Conservation (phyloP, 2,888 invertebrate genomes). For the Meta bourneti region DNA sequence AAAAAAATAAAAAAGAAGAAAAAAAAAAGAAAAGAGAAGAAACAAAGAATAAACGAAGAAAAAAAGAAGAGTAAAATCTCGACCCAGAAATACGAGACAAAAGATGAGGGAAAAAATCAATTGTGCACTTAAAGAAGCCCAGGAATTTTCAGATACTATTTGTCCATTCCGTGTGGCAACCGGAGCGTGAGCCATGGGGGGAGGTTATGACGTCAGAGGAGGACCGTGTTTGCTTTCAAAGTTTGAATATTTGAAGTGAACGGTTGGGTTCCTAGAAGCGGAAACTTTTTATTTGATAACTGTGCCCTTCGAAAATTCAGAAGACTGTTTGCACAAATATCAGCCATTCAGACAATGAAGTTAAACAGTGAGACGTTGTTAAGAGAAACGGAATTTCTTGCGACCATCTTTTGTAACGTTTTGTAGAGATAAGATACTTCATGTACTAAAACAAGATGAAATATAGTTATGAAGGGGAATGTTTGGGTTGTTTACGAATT, state of each 20-base stretch:
- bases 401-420: background rate
- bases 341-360: background rate
- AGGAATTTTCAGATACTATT: background rate
- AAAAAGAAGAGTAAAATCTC: background rate
- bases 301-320: background rate
- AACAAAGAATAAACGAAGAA: background rate
- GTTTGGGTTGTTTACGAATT: too few species aligned
- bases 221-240: background rate
- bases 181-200: background rate
- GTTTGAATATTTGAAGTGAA: background rate
- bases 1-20: background rate
- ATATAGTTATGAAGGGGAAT: too few species aligned
- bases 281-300: slow-evolving; percentile 1
- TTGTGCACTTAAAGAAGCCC: background rate
- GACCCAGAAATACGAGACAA: background rate
- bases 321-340: slow-evolving; percentile 1
- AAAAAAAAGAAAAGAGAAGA: background rate
- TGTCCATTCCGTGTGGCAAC: background rate
- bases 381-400: background rate
- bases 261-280: background rate
- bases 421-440: too few species aligned
- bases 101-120: background rate
- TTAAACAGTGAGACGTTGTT: background rate
- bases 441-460: too few species aligned
- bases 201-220: background rate